Evolutionary conservation across 2,113 vertebrate genomes (phyloP).

Genomic region (Aegotheles bennettii): DNA sequence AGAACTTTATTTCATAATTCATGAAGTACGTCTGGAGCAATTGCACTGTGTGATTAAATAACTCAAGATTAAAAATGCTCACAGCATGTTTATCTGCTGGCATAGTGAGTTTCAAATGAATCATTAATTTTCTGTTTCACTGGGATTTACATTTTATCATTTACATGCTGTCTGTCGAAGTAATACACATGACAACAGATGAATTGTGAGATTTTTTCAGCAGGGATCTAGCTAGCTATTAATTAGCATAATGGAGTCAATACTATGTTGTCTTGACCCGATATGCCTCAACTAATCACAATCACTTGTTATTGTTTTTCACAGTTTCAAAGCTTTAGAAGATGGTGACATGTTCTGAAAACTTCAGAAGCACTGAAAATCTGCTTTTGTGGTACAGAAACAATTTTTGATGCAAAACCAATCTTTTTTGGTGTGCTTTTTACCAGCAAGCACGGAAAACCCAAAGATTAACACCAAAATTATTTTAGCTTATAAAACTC

Average conservation of each 20-base stretch:
- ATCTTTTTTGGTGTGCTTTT: too few species aligned
- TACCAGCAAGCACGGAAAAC: not conserved
- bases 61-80: constrained; percentile 72
- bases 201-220: constrained; percentile 55
- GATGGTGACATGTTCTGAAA: not conserved
- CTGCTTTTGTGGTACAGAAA: not conserved
- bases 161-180: constrained; percentile 62
- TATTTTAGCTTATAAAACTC: not conserved
- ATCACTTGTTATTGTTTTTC: constrained; percentile 8
- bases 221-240: constrained; percentile 53
- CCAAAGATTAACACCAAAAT: not conserved
- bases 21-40: constrained; percentile 69
- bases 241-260: constrained; percentile 63
- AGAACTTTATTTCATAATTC: constrained; percentile 75
- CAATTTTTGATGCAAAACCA: too few species aligned
- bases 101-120: constrained; percentile 62
- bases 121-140: constrained; percentile 72
- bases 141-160: constrained; percentile 65
- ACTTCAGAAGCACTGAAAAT: not conserved
- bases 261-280: constrained; percentile 44
- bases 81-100: constrained; percentile 68
- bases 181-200: constrained; percentile 54
- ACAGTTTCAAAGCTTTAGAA: not conserved
- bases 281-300: constrained; percentile 60
- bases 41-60: constrained; percentile 74